Evolutionary conservation across 2,888 invertebrate genomes (phyloP).

Genomic region (Melieria omissa): DNA sequence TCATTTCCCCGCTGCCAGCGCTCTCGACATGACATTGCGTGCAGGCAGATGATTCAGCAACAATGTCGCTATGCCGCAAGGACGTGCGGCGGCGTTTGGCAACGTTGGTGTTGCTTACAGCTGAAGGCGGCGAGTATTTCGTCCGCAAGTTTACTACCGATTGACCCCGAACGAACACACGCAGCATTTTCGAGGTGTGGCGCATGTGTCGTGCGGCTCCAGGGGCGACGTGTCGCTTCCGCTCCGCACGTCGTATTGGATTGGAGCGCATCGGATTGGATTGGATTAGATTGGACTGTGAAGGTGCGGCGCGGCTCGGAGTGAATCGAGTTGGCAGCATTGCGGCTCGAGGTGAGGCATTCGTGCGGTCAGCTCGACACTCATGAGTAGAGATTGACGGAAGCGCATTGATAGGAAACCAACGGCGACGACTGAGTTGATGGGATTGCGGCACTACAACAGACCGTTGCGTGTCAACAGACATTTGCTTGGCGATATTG

Average conservation of each 20-base stretch:
- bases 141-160: not conserved
- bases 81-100: not conserved
- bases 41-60: constrained; percentile 49
- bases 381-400: constrained; percentile 18
- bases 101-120: constrained; percentile 12
- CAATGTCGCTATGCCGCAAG: not conserved
- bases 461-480: constrained; percentile 26
- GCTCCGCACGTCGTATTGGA: too few species aligned
- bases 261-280: too few species aligned
- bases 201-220: not conserved
- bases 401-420: constrained; percentile 14
- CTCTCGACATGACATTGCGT: constrained; percentile 45
- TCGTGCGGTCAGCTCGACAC: not conserved
- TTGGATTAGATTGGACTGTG: too few species aligned
- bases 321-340: too few species aligned
- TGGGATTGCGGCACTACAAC: too few species aligned
- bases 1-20: constrained; percentile 43
- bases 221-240: too few species aligned
- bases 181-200: not conserved
- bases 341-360: too few species aligned
- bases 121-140: not conserved
- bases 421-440: too few species aligned
- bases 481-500: constrained; percentile 11
- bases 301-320: too few species aligned
- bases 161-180: not conserved